A percentile compares a stretch with the other conserved stretches of the same genome.
Conservation (phyloP, 2,113 vertebrate genomes). For the Neolamprologus longior region DNA sequence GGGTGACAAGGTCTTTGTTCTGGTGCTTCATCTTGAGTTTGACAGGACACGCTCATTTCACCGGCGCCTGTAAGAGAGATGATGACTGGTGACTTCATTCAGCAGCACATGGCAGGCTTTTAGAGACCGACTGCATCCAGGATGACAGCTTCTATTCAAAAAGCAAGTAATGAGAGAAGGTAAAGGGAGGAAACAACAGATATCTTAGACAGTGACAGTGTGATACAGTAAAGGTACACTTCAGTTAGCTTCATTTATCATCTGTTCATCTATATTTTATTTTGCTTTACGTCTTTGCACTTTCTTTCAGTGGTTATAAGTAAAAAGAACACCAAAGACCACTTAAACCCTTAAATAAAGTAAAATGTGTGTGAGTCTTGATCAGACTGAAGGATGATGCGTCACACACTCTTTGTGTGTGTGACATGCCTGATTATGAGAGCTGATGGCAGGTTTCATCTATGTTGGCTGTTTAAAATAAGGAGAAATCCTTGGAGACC, state of each 20-base stretch:
- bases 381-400: neutral
- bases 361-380: neutral
- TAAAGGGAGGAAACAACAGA: neutral
- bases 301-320: neutral
- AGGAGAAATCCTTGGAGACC: neutral
- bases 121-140: neutral
- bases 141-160: neutral
- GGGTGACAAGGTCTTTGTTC: neutral
- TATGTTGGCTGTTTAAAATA: neutral
- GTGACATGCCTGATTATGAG: neutral
- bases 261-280: neutral
- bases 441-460: neutral
- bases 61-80: conserved; percentile 36
- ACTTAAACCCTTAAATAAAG: neutral
- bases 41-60: conserved; percentile 28
- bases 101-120: conserved; percentile 15
- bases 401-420: neutral
- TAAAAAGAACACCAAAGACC: neutral
- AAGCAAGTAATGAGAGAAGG: neutral
- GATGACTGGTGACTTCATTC: conserved; percentile 53
- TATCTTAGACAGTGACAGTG: neutral
- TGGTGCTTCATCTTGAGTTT: conserved; percentile 29
- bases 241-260: neutral
- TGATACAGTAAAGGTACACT: neutral
- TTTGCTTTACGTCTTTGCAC: neutral